Base-by-base conservation (phyloP, 2,797 vertebrate genomes). In the Ambastaia sidthimunki region DNA sequence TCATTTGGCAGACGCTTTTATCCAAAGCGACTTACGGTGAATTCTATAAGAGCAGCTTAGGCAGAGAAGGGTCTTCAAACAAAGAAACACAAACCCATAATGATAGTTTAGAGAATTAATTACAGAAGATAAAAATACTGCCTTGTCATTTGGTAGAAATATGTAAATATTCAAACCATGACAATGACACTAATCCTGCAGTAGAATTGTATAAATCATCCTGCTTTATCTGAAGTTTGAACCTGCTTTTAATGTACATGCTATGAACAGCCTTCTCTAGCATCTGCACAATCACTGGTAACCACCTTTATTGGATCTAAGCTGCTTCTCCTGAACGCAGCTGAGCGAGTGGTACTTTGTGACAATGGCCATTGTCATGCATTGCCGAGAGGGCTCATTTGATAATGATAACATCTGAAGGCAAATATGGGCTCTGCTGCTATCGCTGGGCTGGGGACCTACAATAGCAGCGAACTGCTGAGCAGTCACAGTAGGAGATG, bases 261-360 rank as follows among this genome's bases (percentile, higher is more conserved):
- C 87, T 91, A 88, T 86, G 80, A 91, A 86, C 82, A 79, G 84
- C 85, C 82, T 74, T 55, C 31, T n/a, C 62, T 84, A 59, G 69
- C 9, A 11, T 10, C 41, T 2, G 10, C 84, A 80, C 63, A 71
- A 60, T 82, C 84, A 74, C 82, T 84, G 86, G 86, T 82, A 10
- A 44, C 7, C 9, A 7, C 10, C 41, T 7, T 44, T 7, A 10
- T 85, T 86, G 52, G 48, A 87, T 88, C 87, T 87, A 87, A 90
- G 88, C 89, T 73, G 82, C 83, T 88, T 87, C 88, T 84, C 88
- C 85, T 86, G 81, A 85, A 86, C 78, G 77, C 81, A 77, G 74
- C 74, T 76, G 23, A 31, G 31, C 71, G 66, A 74, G 80, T 73
- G 65, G 55, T 68, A 70, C 79, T 88, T 75, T 47, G 68, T 79